phyloP scores from a whole-genome alignment of 2,113 vertebrate genomes.

The Oceanodroma tethys region DNA sequence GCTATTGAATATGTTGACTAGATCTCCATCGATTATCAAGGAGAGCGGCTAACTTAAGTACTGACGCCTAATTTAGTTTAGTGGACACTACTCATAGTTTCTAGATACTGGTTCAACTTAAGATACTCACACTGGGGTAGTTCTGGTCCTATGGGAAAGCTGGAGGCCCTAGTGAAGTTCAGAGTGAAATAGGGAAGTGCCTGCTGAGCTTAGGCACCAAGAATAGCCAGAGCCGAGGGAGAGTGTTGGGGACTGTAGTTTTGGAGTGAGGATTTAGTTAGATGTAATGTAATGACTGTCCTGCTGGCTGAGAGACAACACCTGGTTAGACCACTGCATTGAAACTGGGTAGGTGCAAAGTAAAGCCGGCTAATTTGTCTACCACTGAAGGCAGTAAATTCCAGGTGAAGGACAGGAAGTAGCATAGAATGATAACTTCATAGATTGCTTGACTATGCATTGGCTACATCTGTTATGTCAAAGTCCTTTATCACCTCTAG shows the following conservation, averaged over 20 bases:
- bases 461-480: not conserved
- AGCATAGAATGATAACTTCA: not conserved
- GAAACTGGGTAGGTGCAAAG: not conserved
- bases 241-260: not conserved
- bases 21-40: not conserved
- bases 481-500: not conserved
- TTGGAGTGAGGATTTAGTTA: not conserved
- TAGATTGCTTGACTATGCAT: not conserved
- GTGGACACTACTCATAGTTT: not conserved
- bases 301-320: not conserved
- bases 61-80: not conserved
- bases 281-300: not conserved
- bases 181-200: not conserved
- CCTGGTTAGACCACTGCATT: not conserved
- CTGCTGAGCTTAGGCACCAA: not conserved
- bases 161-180: not conserved
- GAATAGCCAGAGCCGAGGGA: not conserved
- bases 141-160: not conserved
- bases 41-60: not conserved
- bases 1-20: not conserved
- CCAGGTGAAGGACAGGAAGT: not conserved
- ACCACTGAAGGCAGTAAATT: not conserved
- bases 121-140: not conserved
- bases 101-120: not conserved
- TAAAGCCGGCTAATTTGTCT: not conserved